Conservation (phyloP, 2,888 invertebrate species). For the Meghimatium bilineatum region DNA sequence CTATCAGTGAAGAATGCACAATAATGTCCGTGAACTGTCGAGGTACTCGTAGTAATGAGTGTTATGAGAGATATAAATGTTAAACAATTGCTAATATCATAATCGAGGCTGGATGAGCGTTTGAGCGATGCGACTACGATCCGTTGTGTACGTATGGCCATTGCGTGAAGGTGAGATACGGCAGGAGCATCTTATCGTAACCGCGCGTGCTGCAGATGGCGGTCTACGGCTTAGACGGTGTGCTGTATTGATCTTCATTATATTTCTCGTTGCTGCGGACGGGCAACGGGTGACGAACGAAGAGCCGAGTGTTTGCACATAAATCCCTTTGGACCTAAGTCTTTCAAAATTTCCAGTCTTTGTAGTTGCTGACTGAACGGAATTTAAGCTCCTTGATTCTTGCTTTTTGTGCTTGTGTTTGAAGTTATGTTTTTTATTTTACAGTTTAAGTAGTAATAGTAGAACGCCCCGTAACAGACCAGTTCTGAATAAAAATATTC, state of each 20-base stretch:
- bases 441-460: too few relatives aligned
- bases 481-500: too few relatives aligned
- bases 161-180: neutral
- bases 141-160: neutral
- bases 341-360: neutral
- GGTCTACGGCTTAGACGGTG: slow-evolving; percentile 26
- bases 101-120: too few relatives aligned
- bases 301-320: slow-evolving; percentile 19
- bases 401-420: neutral
- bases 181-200: slow-evolving; percentile 23
- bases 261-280: slow-evolving; percentile 8
- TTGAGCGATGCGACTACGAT: too few relatives aligned
- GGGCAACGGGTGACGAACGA: slow-evolving; percentile 15
- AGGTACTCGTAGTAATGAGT: too few relatives aligned
- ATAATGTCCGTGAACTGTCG: too few relatives aligned
- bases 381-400: neutral
- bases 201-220: slow-evolving; percentile 32
- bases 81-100: too few relatives aligned
- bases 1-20: too few relatives aligned
- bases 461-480: too few relatives aligned
- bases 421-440: neutral
- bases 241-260: slow-evolving; percentile 45
- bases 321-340: neutral
- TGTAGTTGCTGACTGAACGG: neutral
- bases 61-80: too few relatives aligned